phyloP scores from a whole-genome alignment of 2,888 invertebrate genomes.

The Luperina nickerlii region DNA sequence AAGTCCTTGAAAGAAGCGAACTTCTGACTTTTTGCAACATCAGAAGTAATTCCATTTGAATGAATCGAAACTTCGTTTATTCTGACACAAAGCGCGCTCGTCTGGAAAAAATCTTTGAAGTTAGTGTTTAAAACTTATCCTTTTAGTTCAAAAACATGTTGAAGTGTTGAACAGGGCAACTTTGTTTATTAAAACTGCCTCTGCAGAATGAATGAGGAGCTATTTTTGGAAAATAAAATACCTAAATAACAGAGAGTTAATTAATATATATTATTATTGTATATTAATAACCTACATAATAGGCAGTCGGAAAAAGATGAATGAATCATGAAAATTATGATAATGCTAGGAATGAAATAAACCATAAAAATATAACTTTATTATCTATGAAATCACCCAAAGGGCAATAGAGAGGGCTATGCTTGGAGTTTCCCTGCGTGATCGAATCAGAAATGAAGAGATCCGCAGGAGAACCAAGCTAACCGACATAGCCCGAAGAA shows the following conservation, averaged over 20 bases:
- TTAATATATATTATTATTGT: too few species aligned
- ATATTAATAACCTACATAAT: too few species aligned
- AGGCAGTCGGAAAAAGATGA: neutral
- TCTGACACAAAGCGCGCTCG: constrained; percentile 24
- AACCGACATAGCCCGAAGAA: too few species aligned
- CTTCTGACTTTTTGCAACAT: constrained; percentile 38
- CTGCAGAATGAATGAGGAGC: neutral
- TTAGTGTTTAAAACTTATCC: constrained; percentile 42
- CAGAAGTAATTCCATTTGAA: constrained; percentile 44
- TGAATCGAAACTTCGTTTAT: constrained; percentile 32
- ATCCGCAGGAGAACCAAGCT: too few species aligned
- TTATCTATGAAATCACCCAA: neutral
- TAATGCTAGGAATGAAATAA: neutral
- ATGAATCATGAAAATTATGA: neutral
- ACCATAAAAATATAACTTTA: too few species aligned
- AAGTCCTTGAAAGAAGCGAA: constrained; percentile 9
- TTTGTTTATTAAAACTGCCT: constrained; percentile 36
- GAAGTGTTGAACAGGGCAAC: constrained; percentile 27
- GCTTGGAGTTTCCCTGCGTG: too few species aligned
- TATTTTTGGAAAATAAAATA: neutral
- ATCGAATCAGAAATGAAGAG: too few species aligned
- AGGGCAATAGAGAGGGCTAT: too few species aligned
- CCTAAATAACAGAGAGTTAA: neutral
- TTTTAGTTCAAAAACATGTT: constrained; percentile 42
- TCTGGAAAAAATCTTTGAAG: constrained; percentile 39